Evolutionary conservation across 2,797 vertebrate genomes (phyloP), one percentile per base, ranked within the genome.

Genomic region (Cossypha niveicapilla): DNA sequence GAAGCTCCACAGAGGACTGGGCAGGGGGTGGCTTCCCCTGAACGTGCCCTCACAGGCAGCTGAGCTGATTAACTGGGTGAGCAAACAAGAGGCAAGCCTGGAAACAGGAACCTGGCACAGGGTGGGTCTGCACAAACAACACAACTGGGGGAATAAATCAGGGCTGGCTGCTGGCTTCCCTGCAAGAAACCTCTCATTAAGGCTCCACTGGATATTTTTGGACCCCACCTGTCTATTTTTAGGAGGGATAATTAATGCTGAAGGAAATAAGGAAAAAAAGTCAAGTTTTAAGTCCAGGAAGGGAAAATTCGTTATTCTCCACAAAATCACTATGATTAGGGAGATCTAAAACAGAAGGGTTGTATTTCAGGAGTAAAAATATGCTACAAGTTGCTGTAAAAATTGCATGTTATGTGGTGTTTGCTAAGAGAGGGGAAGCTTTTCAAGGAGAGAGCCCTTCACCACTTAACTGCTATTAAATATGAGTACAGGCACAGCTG

Each of bases 281-380:
- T 67, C 17, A 73, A 86, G 42, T 72, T 87, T 87, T 30, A 77
- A 72, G 21, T 68, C 35, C 50, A 28, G 48, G 72, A 87, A 80
- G 23, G 45, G 65, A 65, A 80, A 82, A 67, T 63, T 32, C 47
- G 22, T 44, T 86, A 58, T 81, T 86, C 61, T 87, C 32, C 58
- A 68, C 75, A 77, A 94, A 95, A 95, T 89, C 57, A 65, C 90
- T 94, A 25, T 95, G 65, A 92, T 96, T 96, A 89, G 74, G 50
- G 71, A 91, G n/a, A 25, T 67, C 65, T 75, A 30, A 83, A 93
- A 80, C 28, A 4, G 62, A 82, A 87, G 78, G 50, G 22, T 68
- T 89, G 17, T 65, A 68, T 86, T 92, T 89, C 78, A 75, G 42
- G 50, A 75, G 54, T 53, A 92, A 95, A 95, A 95, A 87, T 91